Conservation (phyloP, 92 coral and sea anemone genomes). For the Scolanthus callimorphus region DNA sequence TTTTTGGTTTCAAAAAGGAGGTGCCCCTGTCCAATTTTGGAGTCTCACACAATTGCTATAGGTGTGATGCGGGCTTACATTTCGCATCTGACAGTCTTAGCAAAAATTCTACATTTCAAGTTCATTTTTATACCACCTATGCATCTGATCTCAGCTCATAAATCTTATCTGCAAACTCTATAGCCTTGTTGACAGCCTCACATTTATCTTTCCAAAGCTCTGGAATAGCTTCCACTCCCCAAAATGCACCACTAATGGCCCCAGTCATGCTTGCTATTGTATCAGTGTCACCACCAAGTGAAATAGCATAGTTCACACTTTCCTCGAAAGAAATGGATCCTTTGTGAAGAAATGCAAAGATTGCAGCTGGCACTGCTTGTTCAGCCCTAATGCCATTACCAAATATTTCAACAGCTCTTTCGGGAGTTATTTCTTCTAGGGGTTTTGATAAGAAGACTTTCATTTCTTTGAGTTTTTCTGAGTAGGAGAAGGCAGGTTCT, state of each 20-base stretch:
- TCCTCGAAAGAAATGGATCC: constrained; percentile 68
- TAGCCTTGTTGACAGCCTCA: constrained; percentile 75
- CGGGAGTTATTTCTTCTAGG: constrained; percentile 38
- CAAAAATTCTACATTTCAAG: no score
- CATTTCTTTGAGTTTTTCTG: constrained; percentile 68
- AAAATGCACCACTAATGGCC: constrained; percentile 93
- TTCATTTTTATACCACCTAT: no score
- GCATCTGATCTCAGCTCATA: constrained; percentile 47
- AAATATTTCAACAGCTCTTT: constrained; percentile 62
- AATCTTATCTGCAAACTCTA: constrained; percentile 78
- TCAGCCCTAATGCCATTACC: constrained; percentile 89
- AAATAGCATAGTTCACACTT: constrained; percentile 80
- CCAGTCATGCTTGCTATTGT: constrained; percentile 98
- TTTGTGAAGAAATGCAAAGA: constrained; percentile 80
- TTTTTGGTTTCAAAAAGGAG: no score
- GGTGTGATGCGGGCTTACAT: no score
- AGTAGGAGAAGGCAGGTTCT: constrained; percentile 70
- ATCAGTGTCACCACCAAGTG: constrained; percentile 98
- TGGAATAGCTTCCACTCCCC: constrained; percentile 79
- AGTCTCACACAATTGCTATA: no score
- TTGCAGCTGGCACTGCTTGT: constrained; percentile 98
- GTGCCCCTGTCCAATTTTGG: no score
- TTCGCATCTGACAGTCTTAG: no score
- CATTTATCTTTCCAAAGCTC: constrained; percentile 67
- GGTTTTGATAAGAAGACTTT: constrained; percentile 49